phyloP scores from a whole-genome alignment of 2,797 vertebrate genomes.

The Setipinna tenuifilis region DNA sequence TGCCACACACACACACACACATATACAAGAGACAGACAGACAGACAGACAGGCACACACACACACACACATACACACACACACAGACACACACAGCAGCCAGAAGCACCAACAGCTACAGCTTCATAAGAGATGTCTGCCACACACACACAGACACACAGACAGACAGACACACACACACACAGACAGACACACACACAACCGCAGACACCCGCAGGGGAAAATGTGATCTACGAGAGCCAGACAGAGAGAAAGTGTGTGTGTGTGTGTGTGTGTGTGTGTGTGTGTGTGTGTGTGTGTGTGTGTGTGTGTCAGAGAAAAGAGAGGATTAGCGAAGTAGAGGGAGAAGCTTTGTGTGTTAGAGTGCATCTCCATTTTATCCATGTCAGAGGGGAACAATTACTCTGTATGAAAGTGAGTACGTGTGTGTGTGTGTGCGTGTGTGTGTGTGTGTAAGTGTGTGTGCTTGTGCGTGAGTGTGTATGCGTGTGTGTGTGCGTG shows the following conservation, averaged over 20 bases:
- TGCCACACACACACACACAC: no score
- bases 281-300: neutral
- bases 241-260: neutral
- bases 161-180: no score
- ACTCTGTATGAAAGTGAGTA: neutral
- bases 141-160: neutral
- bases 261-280: conserved; percentile 6
- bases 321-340: no score
- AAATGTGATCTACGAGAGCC: neutral
- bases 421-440: neutral
- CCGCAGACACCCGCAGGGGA: neutral
- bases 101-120: neutral
- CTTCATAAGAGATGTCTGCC: neutral
- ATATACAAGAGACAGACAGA: no score
- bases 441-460: neutral
- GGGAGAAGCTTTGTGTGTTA: no score
- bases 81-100: neutral
- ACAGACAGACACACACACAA: neutral
- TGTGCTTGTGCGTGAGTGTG: neutral
- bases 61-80: neutral
- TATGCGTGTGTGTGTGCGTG: neutral
- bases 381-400: no score
- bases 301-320: neutral
- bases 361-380: no score
- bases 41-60: neutral